These are phyloP conservation scores for Hetaerina americana DNA, from an alignment of 1,140 invertebrate species.

Conservation along the genomic window DNA sequence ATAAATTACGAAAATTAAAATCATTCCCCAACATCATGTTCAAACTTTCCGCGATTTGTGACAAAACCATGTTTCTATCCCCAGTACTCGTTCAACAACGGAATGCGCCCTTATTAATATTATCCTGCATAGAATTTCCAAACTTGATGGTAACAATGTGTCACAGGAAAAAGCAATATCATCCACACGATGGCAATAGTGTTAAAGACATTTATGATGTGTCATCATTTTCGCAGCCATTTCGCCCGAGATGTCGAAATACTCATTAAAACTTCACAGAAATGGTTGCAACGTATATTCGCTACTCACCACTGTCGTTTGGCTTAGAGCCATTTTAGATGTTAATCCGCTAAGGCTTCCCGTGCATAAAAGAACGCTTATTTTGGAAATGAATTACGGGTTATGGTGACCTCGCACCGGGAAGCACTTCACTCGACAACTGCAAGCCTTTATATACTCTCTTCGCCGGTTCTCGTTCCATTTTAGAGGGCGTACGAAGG, in stretches of 20 bases:
- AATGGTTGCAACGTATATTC: neutral
- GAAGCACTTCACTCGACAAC: neutral
- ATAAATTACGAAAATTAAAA: too few species aligned
- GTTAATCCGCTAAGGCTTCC: neutral
- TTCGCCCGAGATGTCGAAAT: neutral
- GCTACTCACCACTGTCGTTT: neutral
- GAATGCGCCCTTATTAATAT: too few species aligned
- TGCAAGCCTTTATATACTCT: neutral
- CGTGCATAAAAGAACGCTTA: too few species aligned
- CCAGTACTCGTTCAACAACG: too few species aligned
- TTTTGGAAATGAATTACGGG: too few species aligned
- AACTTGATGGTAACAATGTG: too few species aligned
- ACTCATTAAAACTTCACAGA: neutral
- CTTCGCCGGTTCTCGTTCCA: neutral
- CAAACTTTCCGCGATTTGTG: too few species aligned
- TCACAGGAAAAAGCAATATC: too few species aligned
- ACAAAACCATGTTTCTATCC: too few species aligned
- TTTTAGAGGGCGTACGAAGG: neutral
- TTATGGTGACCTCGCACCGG: neutral
- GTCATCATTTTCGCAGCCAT: neutral
- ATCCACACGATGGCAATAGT: too few species aligned
- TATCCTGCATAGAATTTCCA: too few species aligned
- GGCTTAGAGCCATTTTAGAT: neutral
- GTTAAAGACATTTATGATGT: neutral
- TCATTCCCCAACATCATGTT: too few species aligned